These are phyloP conservation scores for Habrosyne pyritoides DNA, from an alignment of 2,888 invertebrate species.

Conservation along the genomic window DNA sequence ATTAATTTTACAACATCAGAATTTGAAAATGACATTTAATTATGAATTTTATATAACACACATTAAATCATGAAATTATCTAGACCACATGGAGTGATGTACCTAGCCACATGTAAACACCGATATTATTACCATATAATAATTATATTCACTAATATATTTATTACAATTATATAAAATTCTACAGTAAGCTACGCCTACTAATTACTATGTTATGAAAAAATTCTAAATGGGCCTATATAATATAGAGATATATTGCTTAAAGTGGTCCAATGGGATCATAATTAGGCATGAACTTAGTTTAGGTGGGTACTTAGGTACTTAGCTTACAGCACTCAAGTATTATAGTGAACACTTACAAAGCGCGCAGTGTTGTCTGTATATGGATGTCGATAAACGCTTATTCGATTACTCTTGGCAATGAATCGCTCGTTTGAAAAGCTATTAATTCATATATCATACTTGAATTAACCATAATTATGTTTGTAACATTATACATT, in stretches of 20 bases:
- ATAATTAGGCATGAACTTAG: constrained; percentile 64
- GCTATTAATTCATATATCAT: too few relatives aligned
- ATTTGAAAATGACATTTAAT: constrained; percentile 21
- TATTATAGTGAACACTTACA: constrained; percentile 10
- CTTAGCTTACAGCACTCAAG: constrained; percentile 5
- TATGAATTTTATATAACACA: constrained; percentile 27
- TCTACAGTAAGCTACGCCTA: constrained; percentile 69
- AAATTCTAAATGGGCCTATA: constrained; percentile 62
- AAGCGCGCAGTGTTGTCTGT: constrained; percentile 7
- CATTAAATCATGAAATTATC: constrained; percentile 23
- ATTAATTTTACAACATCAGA: constrained; percentile 19
- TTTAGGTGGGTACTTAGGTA: constrained; percentile 33
- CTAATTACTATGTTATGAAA: constrained; percentile 55
- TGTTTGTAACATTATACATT: too few relatives aligned
- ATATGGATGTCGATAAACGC: background rate
- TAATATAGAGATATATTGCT: constrained; percentile 78
- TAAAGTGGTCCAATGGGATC: constrained; percentile 79
- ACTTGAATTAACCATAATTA: too few relatives aligned
- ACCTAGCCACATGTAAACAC: constrained; percentile 11
- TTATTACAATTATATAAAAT: constrained; percentile 16
- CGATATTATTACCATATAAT: constrained; percentile 7
- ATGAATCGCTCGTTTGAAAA: too few relatives aligned
- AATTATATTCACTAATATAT: constrained; percentile 10
- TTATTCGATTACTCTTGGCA: background rate
- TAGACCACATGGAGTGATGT: background rate